Conservation (phyloP, 2,113 vertebrate species). For the Echinops telfairi region DNA sequence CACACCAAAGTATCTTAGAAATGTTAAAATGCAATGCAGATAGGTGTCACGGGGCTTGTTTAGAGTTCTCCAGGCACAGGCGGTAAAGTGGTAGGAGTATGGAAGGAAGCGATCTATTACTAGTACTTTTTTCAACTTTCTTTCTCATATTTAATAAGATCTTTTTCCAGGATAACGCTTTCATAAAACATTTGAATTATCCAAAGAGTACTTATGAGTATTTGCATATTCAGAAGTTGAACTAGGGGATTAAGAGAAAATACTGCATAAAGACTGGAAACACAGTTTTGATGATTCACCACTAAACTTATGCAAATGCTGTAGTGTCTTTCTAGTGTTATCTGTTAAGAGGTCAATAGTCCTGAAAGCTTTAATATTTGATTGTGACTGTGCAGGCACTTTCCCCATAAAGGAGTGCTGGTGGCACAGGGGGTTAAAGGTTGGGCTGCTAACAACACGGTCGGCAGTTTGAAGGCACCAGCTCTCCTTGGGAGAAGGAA, state of each 20-base stretch:
- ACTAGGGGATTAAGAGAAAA: conserved; percentile 22
- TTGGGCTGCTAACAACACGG: too few relatives aligned
- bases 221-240: conserved; percentile 24
- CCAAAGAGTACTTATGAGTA: background rate
- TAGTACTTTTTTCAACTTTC: conserved; percentile 11
- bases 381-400: background rate
- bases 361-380: conserved; percentile 28
- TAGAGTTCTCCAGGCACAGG: background rate
- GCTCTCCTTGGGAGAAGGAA: too few relatives aligned
- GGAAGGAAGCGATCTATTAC: background rate
- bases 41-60: background rate
- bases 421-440: too few relatives aligned
- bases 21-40: background rate
- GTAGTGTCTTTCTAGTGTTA: background rate
- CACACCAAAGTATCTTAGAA: background rate
- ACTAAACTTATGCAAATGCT: background rate
- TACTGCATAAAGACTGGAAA: background rate
- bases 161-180: conserved; percentile 31
- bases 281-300: conserved; percentile 3
- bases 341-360: conserved; percentile 33
- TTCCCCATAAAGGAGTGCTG: too few relatives aligned
- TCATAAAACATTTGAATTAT: background rate
- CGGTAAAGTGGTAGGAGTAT: background rate
- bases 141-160: conserved; percentile 18
- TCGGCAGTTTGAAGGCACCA: too few relatives aligned